Conservation (phyloP, 2,797 vertebrate species). For the Eidolon dupreanum region DNA sequence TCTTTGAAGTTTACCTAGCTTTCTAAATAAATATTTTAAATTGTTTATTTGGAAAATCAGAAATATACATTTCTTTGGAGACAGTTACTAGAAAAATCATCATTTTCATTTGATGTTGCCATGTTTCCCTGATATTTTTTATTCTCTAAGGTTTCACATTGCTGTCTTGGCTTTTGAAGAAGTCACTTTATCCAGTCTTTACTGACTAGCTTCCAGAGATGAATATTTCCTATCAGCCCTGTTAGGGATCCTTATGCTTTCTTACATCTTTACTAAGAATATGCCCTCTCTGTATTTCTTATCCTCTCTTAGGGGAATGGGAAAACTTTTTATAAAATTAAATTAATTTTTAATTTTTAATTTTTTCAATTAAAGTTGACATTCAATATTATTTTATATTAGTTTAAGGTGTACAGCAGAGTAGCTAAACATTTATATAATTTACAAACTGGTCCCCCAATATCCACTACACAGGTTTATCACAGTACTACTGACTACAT, state of each 20-base stretch:
- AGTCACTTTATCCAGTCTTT: background rate
- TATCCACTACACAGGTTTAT: too few species aligned
- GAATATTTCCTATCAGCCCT: background rate
- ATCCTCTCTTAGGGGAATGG: background rate
- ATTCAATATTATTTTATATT: too few species aligned
- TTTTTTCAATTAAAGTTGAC: too few species aligned
- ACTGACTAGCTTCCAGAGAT: background rate
- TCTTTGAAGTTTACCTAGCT: background rate
- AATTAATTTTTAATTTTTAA: too few species aligned
- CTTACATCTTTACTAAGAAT: background rate
- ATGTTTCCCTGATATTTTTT: background rate
- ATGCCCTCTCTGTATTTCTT: background rate
- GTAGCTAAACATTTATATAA: too few species aligned
- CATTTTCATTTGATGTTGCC: background rate
- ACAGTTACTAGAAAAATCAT: background rate
- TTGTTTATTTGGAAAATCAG: background rate
- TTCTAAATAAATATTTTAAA: background rate
- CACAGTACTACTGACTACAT: too few species aligned
- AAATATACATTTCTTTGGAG: background rate
- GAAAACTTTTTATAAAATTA: too few species aligned
- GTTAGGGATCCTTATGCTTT: background rate
- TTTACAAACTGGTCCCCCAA: too few species aligned
- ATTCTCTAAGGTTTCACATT: background rate
- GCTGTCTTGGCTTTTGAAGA: background rate
- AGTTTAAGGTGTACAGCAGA: too few species aligned